Conservation (phyloP, 2,797 vertebrate species). For the Galaxias olidus region DNA sequence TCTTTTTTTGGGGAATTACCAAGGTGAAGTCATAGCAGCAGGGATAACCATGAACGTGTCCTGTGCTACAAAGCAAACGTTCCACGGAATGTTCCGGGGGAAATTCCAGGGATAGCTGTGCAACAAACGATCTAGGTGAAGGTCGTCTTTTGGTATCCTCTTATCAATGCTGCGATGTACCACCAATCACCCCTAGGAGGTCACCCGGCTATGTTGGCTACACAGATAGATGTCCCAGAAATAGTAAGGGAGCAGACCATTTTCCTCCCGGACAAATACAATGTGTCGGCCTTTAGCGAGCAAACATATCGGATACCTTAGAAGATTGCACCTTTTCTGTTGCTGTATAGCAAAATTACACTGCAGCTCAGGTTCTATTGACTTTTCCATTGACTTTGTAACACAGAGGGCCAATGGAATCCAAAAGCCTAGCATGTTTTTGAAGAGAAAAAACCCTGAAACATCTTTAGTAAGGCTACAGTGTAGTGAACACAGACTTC, state of each 20-base stretch:
- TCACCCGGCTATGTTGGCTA: conserved; percentile 16
- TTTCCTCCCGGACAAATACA: no score
- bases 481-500: not conserved
- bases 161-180: conserved; percentile 2
- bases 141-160: conserved; percentile 6
- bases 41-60: conserved; percentile 50
- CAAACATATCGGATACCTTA: conserved; percentile 33
- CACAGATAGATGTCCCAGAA: no score
- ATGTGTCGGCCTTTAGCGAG: conserved; percentile 3
- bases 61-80: conserved; percentile 45
- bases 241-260: no score
- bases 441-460: conserved; percentile 25
- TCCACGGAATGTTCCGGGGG: no score
- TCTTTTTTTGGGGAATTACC: conserved; percentile 19
- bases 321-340: conserved; percentile 35
- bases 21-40: conserved; percentile 56
- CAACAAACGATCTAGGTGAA: conserved; percentile 28
- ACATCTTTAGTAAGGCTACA: not conserved
- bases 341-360: conserved; percentile 43
- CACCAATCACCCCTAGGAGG: conserved; percentile 5
- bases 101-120: not conserved
- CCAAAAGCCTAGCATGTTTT: conserved; percentile 35
- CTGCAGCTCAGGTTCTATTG: conserved; percentile 45
- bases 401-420: conserved; percentile 43
- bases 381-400: conserved; percentile 50